phyloP scores from a whole-genome alignment of 2,113 vertebrate species.

The Eclectus roratus region DNA sequence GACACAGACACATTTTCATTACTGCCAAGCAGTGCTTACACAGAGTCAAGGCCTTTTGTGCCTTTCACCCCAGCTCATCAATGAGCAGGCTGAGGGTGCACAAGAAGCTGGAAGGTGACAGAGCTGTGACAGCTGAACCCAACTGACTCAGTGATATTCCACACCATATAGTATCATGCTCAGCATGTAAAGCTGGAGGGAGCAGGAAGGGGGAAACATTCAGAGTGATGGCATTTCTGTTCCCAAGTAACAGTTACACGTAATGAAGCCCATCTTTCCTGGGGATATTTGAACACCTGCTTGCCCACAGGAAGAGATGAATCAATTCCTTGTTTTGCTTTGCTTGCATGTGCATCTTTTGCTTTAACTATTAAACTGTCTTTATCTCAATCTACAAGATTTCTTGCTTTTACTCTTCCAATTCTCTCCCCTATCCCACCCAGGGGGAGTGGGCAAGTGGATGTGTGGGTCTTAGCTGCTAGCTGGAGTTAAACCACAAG shows the following conservation, averaged over 20 bases:
- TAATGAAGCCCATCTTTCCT: neutral
- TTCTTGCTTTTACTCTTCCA: neutral
- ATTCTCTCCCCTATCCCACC: neutral
- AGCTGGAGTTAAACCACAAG: neutral
- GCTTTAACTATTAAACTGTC: neutral
- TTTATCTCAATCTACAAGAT: neutral
- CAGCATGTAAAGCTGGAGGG: neutral
- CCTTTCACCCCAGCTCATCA: neutral
- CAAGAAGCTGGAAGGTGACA: neutral
- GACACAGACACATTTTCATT: neutral
- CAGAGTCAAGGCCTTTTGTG: neutral
- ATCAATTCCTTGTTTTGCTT: neutral
- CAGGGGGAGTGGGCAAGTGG: rapidly evolving
- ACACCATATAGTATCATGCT: rapidly evolving
- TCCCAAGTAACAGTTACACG: neutral
- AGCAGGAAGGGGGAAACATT: neutral
- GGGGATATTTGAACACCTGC: neutral
- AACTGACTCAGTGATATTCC: neutral
- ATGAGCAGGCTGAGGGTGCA: rapidly evolving
- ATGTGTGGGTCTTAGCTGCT: neutral
- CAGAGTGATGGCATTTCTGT: neutral
- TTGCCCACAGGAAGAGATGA: neutral
- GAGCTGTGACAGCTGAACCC: neutral
- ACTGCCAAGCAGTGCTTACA: neutral
- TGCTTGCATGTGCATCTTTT: neutral